These are phyloP conservation scores for Lithophane socia DNA, from an alignment of 2,888 invertebrate genomes.

Conservation along the genomic window DNA sequence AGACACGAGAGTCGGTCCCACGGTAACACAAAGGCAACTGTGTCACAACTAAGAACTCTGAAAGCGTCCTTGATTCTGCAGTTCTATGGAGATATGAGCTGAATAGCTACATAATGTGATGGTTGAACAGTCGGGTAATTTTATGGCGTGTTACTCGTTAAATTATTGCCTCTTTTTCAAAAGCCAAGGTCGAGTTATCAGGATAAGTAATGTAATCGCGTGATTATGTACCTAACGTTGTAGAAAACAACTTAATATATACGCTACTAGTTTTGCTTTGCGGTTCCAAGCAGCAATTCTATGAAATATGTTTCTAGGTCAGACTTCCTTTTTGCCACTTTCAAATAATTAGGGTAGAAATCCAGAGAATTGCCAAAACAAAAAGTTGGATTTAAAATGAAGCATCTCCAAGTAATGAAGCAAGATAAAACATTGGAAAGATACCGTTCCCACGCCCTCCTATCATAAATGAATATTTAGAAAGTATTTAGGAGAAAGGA, in stretches of 20 bases:
- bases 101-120: slow-evolving; percentile 40
- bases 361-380: neutral
- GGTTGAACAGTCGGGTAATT: slow-evolving; percentile 17
- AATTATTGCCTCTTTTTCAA: slow-evolving; percentile 22
- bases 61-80: slow-evolving; percentile 51
- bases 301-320: neutral
- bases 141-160: slow-evolving; percentile 36
- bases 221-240: slow-evolving; percentile 41
- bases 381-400: neutral
- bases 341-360: slow-evolving; percentile 1
- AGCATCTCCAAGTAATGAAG: neutral
- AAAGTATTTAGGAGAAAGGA: slow-evolving; percentile 31
- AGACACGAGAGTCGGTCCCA: slow-evolving; percentile 8
- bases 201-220: slow-evolving; percentile 28
- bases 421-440: neutral
- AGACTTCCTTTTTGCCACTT: neutral
- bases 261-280: neutral
- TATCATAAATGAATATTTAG: slow-evolving; percentile 28
- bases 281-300: neutral
- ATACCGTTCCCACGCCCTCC: slow-evolving; percentile 18
- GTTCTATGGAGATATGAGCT: slow-evolving; percentile 20
- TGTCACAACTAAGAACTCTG: slow-evolving; percentile 21
- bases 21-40: slow-evolving; percentile 28
- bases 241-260: slow-evolving; percentile 30
- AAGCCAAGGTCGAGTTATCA: slow-evolving; percentile 44